Evolutionary conservation across 2,888 invertebrate species (phyloP), one percentile per base, ranked within the genome.

Genomic region (Gari tellinella): DNA sequence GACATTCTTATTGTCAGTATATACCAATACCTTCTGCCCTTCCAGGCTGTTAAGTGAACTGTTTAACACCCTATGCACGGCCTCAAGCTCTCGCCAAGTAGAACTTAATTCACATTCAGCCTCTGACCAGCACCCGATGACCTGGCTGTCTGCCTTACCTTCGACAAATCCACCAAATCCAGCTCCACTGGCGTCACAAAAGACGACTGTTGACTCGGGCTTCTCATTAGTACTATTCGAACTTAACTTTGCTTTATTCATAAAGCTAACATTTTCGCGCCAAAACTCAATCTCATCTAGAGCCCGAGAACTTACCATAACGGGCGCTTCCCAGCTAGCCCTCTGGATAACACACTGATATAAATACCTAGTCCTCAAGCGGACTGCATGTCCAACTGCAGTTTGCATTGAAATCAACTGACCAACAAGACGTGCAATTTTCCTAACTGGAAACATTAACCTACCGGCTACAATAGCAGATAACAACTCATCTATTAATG

Each of bases 61-160:
- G 4, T 55, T 21, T 10, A 79, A 19, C 2, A 69, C 43, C 38
- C 65, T 68, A 49, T 65, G 19, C 15, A 79, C 69, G 21, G 73
- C 62, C 56, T 70, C 58, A 17, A 75, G 38, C 40, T 78, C 73
- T 51, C 73, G 40, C 69, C 75, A 78, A 10, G 75, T 81, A 43
- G 78, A 78, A 49, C 72, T 78, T 17, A 40, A 25, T 23, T 19
- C 41, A n/a, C 26, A 53, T 53, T 78, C 78, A 12, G 8, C 19
- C 14, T 17, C 49, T 41, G 64, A 56, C 74, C 63, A 73, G 31
- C 48, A 46, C 37, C 72, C 72, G 12, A 57, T 25, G 4, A 77
- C 51, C 8, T 63, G 46, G 46, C 21, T 56, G 19, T 61, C 69
- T 23, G 60, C 21, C 10, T 38, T 15, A 21, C 53, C 52, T 14